These are phyloP conservation scores for Neomicropteryx cornuta DNA, from an alignment of 1,140 invertebrate genomes.

Conservation along the genomic window DNA sequence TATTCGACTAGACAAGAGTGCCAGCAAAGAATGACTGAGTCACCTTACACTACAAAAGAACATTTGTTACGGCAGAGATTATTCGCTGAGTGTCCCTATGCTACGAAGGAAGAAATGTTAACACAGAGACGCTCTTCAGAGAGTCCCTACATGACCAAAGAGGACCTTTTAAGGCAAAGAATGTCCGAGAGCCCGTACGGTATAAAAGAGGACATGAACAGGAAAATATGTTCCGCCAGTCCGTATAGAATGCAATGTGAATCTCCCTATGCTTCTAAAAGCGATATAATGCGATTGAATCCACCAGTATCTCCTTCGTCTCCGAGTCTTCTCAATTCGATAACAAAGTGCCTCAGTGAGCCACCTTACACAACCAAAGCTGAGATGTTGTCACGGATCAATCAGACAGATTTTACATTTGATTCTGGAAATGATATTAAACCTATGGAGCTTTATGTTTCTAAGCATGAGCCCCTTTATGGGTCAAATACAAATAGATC, in stretches of 20 bases:
- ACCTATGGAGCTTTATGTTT: conserved; percentile 21
- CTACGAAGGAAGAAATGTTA: conserved; percentile 38
- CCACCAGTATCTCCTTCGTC: too few species aligned
- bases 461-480: conserved; percentile 8
- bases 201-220: conserved; percentile 7
- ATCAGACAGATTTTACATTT: conserved; percentile 29
- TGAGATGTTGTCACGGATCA: too few species aligned
- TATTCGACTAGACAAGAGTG: conserved; percentile 26
- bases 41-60: conserved; percentile 37
- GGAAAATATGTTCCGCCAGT: background rate
- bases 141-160: conserved; percentile 35
- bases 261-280: conserved; percentile 30
- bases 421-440: conserved; percentile 22
- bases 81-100: conserved; percentile 30
- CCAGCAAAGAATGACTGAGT: conserved; percentile 16
- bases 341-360: conserved; percentile 26
- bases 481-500: background rate
- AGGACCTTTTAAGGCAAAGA: conserved; percentile 34
- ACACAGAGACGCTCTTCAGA: conserved; percentile 31
- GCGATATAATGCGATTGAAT: conserved; percentile 35
- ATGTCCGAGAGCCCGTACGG: conserved; percentile 19
- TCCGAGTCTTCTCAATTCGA: too few species aligned
- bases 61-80: conserved; percentile 33
- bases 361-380: conserved; percentile 25
- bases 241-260: conserved; percentile 18